phyloP scores from a whole-genome alignment of 2,113 vertebrate species.

The Heterocephalus glaber region DNA sequence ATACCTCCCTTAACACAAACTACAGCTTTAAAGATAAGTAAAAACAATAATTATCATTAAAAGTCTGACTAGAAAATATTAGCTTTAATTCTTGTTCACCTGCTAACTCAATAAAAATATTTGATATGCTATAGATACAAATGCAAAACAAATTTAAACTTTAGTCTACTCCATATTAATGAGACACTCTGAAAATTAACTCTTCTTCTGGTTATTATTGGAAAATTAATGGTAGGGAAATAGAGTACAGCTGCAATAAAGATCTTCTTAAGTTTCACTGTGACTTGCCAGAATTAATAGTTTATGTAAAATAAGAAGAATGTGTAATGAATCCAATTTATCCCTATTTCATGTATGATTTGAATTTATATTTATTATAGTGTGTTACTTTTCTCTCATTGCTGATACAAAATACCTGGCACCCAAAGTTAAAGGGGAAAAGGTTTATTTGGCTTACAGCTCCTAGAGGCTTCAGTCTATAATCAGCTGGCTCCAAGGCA shows the following conservation, averaged over 20 bases:
- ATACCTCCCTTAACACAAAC: not conserved
- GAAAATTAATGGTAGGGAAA: not conserved
- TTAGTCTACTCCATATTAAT: not conserved
- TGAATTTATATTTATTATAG: constrained; percentile 19
- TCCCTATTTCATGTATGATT: not conserved
- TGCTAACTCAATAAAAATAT: constrained; percentile 1
- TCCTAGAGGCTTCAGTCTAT: too few species aligned
- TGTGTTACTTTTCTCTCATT: too few species aligned
- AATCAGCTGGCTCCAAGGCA: too few species aligned
- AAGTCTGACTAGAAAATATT: not conserved
- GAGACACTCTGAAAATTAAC: not conserved
- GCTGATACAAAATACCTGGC: too few species aligned
- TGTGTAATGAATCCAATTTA: not conserved
- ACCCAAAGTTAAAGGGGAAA: too few species aligned
- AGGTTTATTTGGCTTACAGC: too few species aligned
- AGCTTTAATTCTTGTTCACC: not conserved
- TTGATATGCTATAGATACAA: not conserved
- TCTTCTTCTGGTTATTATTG: not conserved
- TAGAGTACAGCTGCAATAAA: not conserved
- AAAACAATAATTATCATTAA: constrained; percentile 38
- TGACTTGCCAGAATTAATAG: not conserved
- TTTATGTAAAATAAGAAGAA: not conserved
- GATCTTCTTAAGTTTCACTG: not conserved
- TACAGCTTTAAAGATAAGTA: not conserved
- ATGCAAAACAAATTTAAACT: not conserved